phyloP scores from a whole-genome alignment of 2,113 vertebrate species.

The Aythya baeri region DNA sequence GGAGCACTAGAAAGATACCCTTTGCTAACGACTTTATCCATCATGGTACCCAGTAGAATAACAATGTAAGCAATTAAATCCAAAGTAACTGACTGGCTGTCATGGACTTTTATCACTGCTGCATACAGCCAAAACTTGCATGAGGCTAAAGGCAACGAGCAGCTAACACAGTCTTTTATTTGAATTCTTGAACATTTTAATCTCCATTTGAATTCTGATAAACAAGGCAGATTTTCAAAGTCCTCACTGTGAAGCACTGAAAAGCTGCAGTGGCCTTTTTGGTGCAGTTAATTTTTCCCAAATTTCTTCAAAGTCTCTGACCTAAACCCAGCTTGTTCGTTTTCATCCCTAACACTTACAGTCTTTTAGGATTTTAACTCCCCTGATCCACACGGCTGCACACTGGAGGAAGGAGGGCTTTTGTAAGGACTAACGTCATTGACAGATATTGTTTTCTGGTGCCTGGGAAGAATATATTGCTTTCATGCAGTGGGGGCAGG shows the following conservation, averaged over 20 bases:
- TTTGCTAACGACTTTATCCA: not conserved
- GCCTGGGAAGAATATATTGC: conserved; percentile 63
- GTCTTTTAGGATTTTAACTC: not conserved
- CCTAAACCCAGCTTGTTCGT: not conserved
- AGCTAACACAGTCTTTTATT: not conserved
- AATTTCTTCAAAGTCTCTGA: not conserved
- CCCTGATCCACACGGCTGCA: not conserved
- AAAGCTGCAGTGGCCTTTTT: not conserved
- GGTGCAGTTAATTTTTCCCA: not conserved
- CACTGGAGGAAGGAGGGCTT: conserved; percentile 19
- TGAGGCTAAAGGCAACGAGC: not conserved
- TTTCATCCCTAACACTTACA: not conserved
- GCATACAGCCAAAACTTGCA: not conserved
- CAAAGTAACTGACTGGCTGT: not conserved
- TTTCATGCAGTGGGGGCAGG: conserved; percentile 58
- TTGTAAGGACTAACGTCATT: conserved; percentile 57
- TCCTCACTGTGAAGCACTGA: not conserved
- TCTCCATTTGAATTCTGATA: not conserved
- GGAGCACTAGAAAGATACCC: not conserved
- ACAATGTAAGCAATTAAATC: not conserved
- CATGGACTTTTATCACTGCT: not conserved
- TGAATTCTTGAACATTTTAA: not conserved
- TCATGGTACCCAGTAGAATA: not conserved
- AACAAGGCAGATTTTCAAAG: not conserved
- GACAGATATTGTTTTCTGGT: conserved; percentile 57